Evolutionary conservation across 92 coral and sea anemone species (phyloP), one percentile per base, ranked within the genome.

Genomic region (Plumapathes pennacea): DNA sequence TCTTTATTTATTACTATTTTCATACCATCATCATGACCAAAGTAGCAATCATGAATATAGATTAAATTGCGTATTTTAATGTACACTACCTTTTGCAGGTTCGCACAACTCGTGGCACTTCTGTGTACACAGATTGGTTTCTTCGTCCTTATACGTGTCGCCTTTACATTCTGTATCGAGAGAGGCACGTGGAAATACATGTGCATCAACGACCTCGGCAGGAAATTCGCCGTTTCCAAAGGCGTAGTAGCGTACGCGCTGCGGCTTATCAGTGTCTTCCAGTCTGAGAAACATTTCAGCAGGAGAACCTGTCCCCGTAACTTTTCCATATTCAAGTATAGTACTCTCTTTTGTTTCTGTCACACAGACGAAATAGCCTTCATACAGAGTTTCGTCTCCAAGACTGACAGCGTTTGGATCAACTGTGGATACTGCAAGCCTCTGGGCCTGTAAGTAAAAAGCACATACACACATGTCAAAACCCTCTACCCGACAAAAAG

Each of bases 211-310:
- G 12, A 74, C 41, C 40, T 52, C 50, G 29, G 65, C 14, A 4
- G 34, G 10, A 18, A 69, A 46, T 32, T 70, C 80, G 1, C 66
- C 80, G 32, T 77, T 77, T 1, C 72, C 85, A 51, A 70, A 77
- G 9, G 85, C 51, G 37, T 77, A 77, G 31, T 69, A 77, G 2
- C 73, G 64, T 4, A 61, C 72, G 19, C 38, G 50, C 3, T 10
- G 19, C 3, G 76, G 75, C 10, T 38, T 29, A 7, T 71, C 57
- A 28, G 28, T 46, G 27, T 75, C 82, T 14, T 40, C 41, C 72
- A 62, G 50, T n/a, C 39, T 51, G 7, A 62, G 60, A 24, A 17
- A 50, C 59, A 61, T 56, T 20, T 75, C 76, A 45, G 74, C 82
- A 10, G 20, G 25, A 14, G 46, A 62, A 10, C 67, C 46, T 25